These are phyloP conservation scores for Lepidotrigona ventralis DNA, from an alignment of 1,140 invertebrate genomes.

Conservation along the genomic window DNA sequence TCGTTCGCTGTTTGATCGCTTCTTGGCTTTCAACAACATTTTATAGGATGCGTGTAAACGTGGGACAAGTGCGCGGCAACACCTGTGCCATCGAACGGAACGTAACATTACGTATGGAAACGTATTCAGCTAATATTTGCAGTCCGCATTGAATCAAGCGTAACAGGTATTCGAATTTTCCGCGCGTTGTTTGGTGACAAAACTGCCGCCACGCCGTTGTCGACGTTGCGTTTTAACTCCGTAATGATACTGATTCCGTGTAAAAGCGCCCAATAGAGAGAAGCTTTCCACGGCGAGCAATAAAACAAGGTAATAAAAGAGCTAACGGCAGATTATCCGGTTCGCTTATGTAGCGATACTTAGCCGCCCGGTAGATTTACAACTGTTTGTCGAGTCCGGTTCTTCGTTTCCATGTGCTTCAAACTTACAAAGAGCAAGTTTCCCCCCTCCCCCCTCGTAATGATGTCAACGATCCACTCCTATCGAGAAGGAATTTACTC, in stretches of 20 bases:
- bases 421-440: conserved; percentile 35
- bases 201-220: background rate
- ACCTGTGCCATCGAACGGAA: background rate
- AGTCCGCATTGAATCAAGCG: conserved; percentile 16
- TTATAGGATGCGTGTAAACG: background rate
- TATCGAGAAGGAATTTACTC: conserved; percentile 4
- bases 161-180: conserved; percentile 32
- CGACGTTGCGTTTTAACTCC: conserved; percentile 34
- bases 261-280: conserved; percentile 22
- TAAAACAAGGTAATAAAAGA: conserved; percentile 54
- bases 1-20: background rate
- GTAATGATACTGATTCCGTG: conserved; percentile 33
- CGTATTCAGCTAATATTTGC: conserved; percentile 9
- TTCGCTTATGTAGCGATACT: conserved; percentile 41
- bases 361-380: conserved; percentile 55
- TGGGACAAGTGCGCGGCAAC: background rate
- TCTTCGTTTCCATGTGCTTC: conserved; percentile 41
- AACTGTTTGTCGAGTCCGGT: conserved; percentile 47
- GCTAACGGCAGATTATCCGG: conserved; percentile 31
- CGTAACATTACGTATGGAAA: conserved; percentile 13
- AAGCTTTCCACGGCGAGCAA: conserved; percentile 15
- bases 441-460: background rate
- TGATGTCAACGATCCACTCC: conserved; percentile 29
- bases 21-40: too few relatives aligned
- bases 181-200: conserved; percentile 1